Percentiles rank a stretch among this genome's conserved stretches.
phyloP scores from a whole-genome alignment of 2,888 invertebrate genomes.

The Gandaritis pyraliata region DNA sequence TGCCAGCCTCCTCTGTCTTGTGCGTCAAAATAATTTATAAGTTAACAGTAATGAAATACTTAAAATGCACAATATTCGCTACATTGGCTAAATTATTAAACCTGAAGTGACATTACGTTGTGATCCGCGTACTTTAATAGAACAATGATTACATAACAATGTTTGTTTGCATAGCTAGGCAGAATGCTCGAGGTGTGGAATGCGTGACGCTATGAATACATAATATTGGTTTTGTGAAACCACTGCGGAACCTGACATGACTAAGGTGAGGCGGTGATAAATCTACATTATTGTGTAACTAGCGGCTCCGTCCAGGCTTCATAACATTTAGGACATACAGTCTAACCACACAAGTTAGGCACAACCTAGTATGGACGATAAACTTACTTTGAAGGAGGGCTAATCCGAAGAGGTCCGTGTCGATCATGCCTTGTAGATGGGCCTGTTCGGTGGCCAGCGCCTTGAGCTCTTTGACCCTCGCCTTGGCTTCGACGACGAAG shows the following conservation, averaged over 20 bases:
- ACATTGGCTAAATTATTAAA: conserved; percentile 28
- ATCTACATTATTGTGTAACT: conserved; percentile 39
- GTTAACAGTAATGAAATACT: conserved; percentile 5
- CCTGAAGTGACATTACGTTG: conserved; percentile 43
- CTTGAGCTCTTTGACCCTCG: conserved; percentile 92
- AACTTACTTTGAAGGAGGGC: conserved; percentile 91
- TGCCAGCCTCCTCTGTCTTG: too few species aligned
- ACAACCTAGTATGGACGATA: too few species aligned
- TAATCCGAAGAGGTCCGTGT: conserved; percentile 93
- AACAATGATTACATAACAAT: conserved; percentile 60
- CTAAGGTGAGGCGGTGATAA: conserved; percentile 47
- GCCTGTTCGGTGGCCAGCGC: conserved; percentile 92
- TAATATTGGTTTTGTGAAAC: conserved; percentile 58
- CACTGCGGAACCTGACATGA: conserved; percentile 42
- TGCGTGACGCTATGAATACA: conserved; percentile 58
- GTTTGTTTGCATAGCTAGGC: conserved; percentile 57
- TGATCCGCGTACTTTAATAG: conserved; percentile 54
- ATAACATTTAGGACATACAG: not conserved
- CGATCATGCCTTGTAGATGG: conserved; percentile 92
- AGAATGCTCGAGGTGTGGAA: conserved; percentile 54
- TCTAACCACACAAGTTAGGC: not conserved
- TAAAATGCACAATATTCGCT: too few species aligned
- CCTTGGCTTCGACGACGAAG: conserved; percentile 90
- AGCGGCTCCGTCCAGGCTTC: conserved; percentile 1
- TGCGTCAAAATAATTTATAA: too few species aligned